Evolutionary conservation across 1,140 invertebrate genomes (phyloP).

Genomic region (Riptortus pedestris): DNA sequence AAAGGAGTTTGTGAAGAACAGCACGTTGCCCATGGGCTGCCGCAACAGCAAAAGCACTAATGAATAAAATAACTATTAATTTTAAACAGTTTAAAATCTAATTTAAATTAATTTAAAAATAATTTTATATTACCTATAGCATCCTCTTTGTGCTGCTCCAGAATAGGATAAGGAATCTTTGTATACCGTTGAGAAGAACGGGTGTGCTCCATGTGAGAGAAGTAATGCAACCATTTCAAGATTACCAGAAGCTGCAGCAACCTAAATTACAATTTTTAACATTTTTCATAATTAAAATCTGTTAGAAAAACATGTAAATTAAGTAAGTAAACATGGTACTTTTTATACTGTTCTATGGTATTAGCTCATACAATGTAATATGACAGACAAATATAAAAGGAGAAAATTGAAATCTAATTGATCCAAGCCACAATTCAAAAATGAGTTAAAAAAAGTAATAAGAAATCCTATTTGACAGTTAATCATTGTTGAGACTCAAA

Average conservation of each 20-base stretch:
- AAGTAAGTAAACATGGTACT: too few species aligned
- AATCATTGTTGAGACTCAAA: too few species aligned
- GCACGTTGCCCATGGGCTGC: constrained; percentile 71
- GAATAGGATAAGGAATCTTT: constrained; percentile 76
- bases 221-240: constrained; percentile 68
- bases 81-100: background rate
- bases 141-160: constrained; percentile 68
- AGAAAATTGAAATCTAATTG: background rate
- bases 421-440: background rate
- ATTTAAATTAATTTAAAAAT: constrained; percentile 3
- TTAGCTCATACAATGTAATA: too few species aligned
- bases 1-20: constrained; percentile 64
- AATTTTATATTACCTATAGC: constrained; percentile 53
- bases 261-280: constrained; percentile 28
- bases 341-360: too few species aligned
- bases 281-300: background rate
- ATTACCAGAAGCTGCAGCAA: constrained; percentile 70
- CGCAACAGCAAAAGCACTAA: constrained; percentile 72
- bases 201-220: constrained; percentile 70
- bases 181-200: constrained; percentile 71
- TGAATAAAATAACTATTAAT: constrained; percentile 13
- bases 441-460: background rate
- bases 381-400: background rate
- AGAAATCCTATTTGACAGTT: too few species aligned
- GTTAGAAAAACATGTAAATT: too few species aligned